Base-by-base conservation (phyloP, 1,140 invertebrate genomes). In the Bombus difficillimus region DNA sequence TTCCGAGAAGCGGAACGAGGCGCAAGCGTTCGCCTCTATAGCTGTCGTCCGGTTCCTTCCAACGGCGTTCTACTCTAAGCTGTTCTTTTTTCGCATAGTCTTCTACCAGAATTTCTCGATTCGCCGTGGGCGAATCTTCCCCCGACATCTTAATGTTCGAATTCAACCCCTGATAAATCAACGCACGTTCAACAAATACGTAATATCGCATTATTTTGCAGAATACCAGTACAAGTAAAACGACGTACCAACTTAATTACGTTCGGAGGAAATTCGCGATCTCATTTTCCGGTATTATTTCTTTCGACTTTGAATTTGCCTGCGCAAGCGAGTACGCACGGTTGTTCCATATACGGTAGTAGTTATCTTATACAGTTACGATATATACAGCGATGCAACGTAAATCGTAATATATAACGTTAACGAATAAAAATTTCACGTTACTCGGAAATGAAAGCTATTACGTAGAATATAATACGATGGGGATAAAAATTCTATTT, bases 1-100 rank as follows among this genome's bases (percentile, higher is more conserved):
- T 89, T 86, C 81, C 64, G n/a, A 69, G 69, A 89, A 90, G 43
- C 78, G 68, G 68, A 79, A 74, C 73, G 62, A 37, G 41, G 22
- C 47, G 6, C 18, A 66, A 81, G 43, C 64, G 10, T 39, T 64
- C 57, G 57, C 77, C 28, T 77, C 69, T 68, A 64, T 68, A 34
- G 78, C 71, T 53, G 84, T 81, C 41, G 66, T 84, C 76, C 64
- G 78, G 62, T 81, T 77, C 77, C 77, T 78, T 84, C 18, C 5
- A 53, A 53, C 47, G 18, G 64, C 77, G 22, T 37, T 37, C 66
- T 34, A 43, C 53, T 25, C 25, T 74, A 73, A n/a, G 37, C 43
- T 64, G 34, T 77, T 75, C 41, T 72, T 87, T 85, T 87, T 87
- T 34, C 64, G 9, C 28, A 2, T 22, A 22, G 47, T 22, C 47